Conservation (phyloP, 2,888 invertebrate genomes). For the Galeruca laticollis region DNA sequence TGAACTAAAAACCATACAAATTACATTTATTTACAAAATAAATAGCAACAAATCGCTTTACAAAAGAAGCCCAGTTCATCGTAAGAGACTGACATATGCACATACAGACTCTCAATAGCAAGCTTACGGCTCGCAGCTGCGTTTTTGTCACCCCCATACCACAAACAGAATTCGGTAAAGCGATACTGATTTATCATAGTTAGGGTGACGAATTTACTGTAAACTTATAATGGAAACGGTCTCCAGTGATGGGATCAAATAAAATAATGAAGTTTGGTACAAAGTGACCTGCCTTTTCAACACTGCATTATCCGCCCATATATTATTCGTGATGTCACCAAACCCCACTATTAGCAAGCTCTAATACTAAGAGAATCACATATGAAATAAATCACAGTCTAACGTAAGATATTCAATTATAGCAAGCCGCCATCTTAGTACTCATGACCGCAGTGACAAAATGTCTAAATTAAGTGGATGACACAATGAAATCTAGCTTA, state of each 20-base stretch:
- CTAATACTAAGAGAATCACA: conserved; percentile 45
- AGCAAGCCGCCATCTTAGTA: conserved; percentile 61
- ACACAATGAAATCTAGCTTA: conserved; percentile 46
- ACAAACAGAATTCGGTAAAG: conserved; percentile 52
- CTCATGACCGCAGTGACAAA: conserved; percentile 61
- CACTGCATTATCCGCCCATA: conserved; percentile 68
- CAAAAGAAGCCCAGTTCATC: conserved; percentile 57
- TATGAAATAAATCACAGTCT: conserved; percentile 52
- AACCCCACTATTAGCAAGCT: conserved; percentile 61
- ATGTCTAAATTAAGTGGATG: conserved; percentile 60
- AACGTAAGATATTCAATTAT: conserved; percentile 56
- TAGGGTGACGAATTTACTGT: conserved; percentile 40
- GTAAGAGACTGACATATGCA: conserved; percentile 66
- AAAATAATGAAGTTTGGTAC: conserved; percentile 67
- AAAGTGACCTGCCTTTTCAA: conserved; percentile 69
- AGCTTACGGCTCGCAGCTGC: conserved; percentile 65
- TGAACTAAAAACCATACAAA: conserved; percentile 53
- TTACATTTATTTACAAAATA: conserved; percentile 61
- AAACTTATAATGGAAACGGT: conserved; percentile 55
- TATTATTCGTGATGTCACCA: conserved; percentile 66
- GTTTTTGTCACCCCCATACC: conserved; percentile 60
- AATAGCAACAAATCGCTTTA: conserved; percentile 63
- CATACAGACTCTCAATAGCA: conserved; percentile 63
- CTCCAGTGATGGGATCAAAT: conserved; percentile 64
- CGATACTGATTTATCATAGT: neutral